Base-by-base conservation (phyloP, 2,113 vertebrate species). In the Hippocampus comes region DNA sequence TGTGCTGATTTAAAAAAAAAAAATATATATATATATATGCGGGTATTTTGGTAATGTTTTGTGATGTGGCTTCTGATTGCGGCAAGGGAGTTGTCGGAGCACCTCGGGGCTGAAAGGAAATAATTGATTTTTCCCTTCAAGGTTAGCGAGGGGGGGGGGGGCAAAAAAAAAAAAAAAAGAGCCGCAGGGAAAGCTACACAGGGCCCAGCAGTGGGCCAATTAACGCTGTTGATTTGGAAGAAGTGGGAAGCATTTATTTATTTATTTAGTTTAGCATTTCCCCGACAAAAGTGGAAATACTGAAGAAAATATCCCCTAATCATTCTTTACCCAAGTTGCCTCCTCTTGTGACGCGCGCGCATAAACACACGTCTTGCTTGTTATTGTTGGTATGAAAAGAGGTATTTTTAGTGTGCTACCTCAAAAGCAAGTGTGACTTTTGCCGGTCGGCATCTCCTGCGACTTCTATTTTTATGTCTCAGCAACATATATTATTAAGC, bases 391-490 rank as follows among this genome's bases (percentile, higher is more conserved):
- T 55, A 72, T 75, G 82, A 78, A 76, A 80, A 82, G 57, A 7
- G 61, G 68, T 87, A 87, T 85, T 82, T 87, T 83, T 82, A 86
- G 78, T 63, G 30, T 79, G 21, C 75, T 87, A 83, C 90, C 87
- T 90, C 74, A 87, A 91, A 90, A 90, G 88, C 86, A 83, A 71
- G 49, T 11, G 64, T 38, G 63, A 84, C 82, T 83, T 66, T 66
- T 48, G 79, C 78, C 67, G 63, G 79, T 68, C 59, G 70, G 15
- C 43, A 59, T 89, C 89, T 88, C 86, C 68, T 76, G 87, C 82
- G 87, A 83, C 81, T 85, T 82, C 85, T 90, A 87, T 88, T 86
- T 82, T 78, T 87, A 79, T 75, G 87, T 81, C 82, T 83, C 74
- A 85, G 74, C 80, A 90, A 86, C 77, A 81, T 78, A 75, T 77